These are phyloP conservation scores for Apamea monoglypha DNA, from an alignment of 2,888 invertebrate genomes.

Conservation along the genomic window DNA sequence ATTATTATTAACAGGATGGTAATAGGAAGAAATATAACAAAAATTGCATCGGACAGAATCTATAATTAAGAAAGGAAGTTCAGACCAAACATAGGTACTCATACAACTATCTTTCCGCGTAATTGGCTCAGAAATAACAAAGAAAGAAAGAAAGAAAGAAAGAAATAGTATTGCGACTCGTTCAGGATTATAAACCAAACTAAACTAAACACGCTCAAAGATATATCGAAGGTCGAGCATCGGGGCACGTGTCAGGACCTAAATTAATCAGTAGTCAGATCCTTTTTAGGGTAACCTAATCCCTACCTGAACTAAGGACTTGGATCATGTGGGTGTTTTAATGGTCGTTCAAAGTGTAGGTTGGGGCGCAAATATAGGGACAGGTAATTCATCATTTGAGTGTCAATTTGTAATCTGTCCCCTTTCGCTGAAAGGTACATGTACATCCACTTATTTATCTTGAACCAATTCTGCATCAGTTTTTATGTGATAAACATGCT, in stretches of 20 bases:
- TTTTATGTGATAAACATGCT: not conserved
- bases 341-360: not conserved
- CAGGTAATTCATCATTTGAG: not conserved
- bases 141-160: no score
- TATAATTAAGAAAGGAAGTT: not conserved
- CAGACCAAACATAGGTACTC: not conserved
- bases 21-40: not conserved
- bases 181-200: no score
- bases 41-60: not conserved
- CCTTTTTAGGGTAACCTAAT: slow-evolving; percentile 26
- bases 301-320: slow-evolving; percentile 6
- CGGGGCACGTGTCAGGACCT: slow-evolving; percentile 5
- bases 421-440: not conserved
- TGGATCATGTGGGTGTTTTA: not conserved
- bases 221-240: slow-evolving; percentile 4
- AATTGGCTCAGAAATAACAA: not conserved
- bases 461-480: not conserved
- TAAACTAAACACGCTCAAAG: slow-evolving; percentile 1
- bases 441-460: not conserved
- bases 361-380: not conserved
- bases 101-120: not conserved
- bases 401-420: not conserved
- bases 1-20: not conserved
- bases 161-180: no score
- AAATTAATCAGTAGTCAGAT: slow-evolving; percentile 31